Base-by-base conservation (phyloP, 2,113 vertebrate species). In the Sinosuthora webbiana region DNA sequence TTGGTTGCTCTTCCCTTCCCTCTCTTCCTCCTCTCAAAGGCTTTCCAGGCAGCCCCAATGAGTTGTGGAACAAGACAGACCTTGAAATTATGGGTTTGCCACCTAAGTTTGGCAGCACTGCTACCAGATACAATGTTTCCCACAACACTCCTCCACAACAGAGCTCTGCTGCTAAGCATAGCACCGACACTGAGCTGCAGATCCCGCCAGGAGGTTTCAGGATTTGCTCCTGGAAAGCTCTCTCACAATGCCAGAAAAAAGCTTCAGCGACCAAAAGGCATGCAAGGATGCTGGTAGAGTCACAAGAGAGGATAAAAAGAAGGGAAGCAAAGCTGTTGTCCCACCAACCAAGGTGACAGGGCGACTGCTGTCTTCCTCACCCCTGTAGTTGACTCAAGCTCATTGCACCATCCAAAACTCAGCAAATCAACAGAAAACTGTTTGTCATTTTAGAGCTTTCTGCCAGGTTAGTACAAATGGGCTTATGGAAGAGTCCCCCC, bases 291-390 rank as follows among this genome's bases (percentile, higher is more conserved):
- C 30, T 75, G 49, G 13, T 0, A 55, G 31, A 6, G 17, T 27
- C 63, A 42, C 27, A 59, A 17, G 21, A 21, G 24, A 59, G 24
- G 17, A 39, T 14, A 49, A 77, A 52, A 68, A 7, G 12, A 21
- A 75, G 45, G 4, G 10, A 33, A 69, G 50, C 2, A 59, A n/a
- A 65, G 44, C n/a, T 49, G 56, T 19, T 56, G 57, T 1, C 42
- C 62, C 62, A 60, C 22, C 1, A 4, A 52, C 2, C 0, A 0
- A 31, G 10, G n/a, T 21, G 15, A 24, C 2, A 1, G 16, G 39
- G 27, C 33, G 8, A 7, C 35, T 39, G 52, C 24, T 4, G 10
- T 4, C 47, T 19, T 62, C 31, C 45, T 74, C 13, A 2, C 1
- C 27, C 18, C n/a, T 42, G 13, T 10, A 4, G 2, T 8, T 87